These are phyloP conservation scores for Sinocyclocheilus anshuiensis DNA, from an alignment of 2,113 vertebrate genomes.

Conservation along the genomic window DNA sequence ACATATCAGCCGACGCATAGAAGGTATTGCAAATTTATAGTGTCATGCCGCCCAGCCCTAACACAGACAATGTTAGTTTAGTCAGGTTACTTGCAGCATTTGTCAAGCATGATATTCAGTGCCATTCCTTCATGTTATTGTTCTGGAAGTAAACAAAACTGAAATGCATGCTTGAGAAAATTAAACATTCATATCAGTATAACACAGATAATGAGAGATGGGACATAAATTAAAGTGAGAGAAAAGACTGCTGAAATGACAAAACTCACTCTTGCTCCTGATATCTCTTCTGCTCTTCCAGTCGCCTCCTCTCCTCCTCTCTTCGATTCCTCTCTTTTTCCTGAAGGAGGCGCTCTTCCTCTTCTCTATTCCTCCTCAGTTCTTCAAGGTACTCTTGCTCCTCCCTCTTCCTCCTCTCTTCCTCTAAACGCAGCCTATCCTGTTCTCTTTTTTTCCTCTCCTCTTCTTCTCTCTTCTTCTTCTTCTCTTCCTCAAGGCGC, in stretches of 20 bases:
- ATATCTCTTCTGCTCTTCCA: slow-evolving; percentile 5
- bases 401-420: slow-evolving; percentile 63
- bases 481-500: background rate
- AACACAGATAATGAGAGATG: background rate
- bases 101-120: slow-evolving; percentile 7
- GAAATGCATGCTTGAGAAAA: background rate
- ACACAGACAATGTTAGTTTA: slow-evolving; percentile 20
- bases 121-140: background rate
- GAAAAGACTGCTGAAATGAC: background rate
- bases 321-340: slow-evolving; percentile 24
- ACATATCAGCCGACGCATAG: background rate
- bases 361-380: slow-evolving; percentile 60
- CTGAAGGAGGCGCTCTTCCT: slow-evolving; percentile 38
- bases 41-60: background rate
- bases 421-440: slow-evolving; percentile 36
- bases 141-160: background rate
- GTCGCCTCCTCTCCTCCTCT: slow-evolving; percentile 18
- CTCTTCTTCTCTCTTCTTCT: slow-evolving; percentile 53
- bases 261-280: slow-evolving; percentile 27
- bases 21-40: background rate
- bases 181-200: background rate
- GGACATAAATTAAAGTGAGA: background rate
- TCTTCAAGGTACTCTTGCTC: slow-evolving; percentile 51
- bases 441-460: slow-evolving; percentile 38
- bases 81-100: slow-evolving; percentile 10